Conservation (phyloP, 2,888 invertebrate genomes). For the Apodemia duryi region DNA sequence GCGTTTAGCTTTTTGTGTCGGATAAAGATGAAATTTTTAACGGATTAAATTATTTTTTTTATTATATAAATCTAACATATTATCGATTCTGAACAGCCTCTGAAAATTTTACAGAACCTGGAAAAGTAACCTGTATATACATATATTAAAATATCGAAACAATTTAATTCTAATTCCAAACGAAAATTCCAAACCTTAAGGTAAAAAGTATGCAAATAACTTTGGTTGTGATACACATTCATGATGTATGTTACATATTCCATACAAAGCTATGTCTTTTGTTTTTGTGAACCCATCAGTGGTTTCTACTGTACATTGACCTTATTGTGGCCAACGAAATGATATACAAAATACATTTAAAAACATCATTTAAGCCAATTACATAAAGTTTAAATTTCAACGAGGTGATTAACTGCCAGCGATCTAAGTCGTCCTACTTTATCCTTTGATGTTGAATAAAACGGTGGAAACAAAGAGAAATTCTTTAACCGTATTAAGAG, state of each 20-base stretch:
- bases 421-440: conserved; percentile 5
- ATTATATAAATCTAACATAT: too few species aligned
- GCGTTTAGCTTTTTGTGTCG: too few species aligned
- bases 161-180: too few species aligned
- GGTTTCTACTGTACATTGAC: background rate
- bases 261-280: background rate
- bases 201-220: too few species aligned
- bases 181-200: too few species aligned
- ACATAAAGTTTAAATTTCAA: background rate
- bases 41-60: too few species aligned
- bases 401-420: background rate
- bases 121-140: too few species aligned
- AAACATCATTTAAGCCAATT: conserved; percentile 8
- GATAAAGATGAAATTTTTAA: too few species aligned
- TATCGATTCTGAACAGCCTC: too few species aligned
- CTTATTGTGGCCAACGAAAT: background rate
- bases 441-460: conserved; percentile 15
- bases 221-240: too few species aligned
- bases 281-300: background rate
- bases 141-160: too few species aligned
- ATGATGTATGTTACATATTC: background rate
- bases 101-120: too few species aligned
- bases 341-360: background rate
- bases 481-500: conserved; percentile 9
- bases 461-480: conserved; percentile 12